Evolutionary conservation across 2,888 invertebrate genomes (phyloP).

Genomic region (Melinaea menophilus): DNA sequence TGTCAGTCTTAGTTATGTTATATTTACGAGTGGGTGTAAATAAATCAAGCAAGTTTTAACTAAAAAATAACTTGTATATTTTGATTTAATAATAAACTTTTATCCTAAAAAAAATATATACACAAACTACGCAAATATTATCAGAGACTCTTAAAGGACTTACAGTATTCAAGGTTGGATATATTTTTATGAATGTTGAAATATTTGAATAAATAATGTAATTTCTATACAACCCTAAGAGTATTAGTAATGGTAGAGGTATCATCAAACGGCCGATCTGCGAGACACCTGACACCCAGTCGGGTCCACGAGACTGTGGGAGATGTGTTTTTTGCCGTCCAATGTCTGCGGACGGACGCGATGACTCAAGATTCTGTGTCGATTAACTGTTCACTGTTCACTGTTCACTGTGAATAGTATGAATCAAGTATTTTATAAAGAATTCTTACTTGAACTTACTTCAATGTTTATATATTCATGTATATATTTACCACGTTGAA

Average conservation of each 20-base stretch:
- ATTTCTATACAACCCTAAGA: constrained; percentile 17
- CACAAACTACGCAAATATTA: too few species aligned
- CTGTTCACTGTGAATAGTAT: too few species aligned
- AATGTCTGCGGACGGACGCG: constrained; percentile 10
- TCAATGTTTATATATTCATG: not conserved
- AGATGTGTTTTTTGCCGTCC: constrained; percentile 24
- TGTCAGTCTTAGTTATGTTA: too few species aligned
- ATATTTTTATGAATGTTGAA: too few species aligned
- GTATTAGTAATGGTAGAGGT: constrained; percentile 43
- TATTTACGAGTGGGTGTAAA: too few species aligned
- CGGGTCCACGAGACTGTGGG: constrained; percentile 18
- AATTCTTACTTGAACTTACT: not conserved
- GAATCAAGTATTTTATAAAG: not conserved
- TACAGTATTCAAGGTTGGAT: too few species aligned
- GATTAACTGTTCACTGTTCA: constrained; percentile 32
- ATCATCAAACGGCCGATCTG: constrained; percentile 48
- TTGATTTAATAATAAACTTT: too few species aligned
- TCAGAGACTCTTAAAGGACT: too few species aligned
- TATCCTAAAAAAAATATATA: too few species aligned
- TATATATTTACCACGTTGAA: too few species aligned
- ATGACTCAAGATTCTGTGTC: constrained; percentile 36
- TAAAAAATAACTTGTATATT: too few species aligned
- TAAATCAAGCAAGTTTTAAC: too few species aligned
- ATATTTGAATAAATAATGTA: not conserved
- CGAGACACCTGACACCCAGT: constrained; percentile 35